Evolutionary conservation across 2,888 invertebrate species (phyloP).

Genomic region (Dilophus febrilis): DNA sequence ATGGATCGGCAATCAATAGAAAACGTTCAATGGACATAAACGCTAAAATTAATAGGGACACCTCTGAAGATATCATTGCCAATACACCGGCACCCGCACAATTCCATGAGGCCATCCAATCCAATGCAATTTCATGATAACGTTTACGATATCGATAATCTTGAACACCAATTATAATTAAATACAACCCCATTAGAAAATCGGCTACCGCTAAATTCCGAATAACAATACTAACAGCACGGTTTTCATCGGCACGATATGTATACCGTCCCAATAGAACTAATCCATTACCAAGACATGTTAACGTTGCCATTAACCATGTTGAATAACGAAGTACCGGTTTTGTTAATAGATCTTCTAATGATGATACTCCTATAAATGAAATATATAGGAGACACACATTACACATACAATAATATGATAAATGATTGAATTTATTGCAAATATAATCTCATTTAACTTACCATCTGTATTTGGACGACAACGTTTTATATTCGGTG

Average conservation of each 20-base stretch:
- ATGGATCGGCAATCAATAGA: constrained; percentile 41
- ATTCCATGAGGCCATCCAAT: constrained; percentile 48
- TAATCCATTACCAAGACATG: constrained; percentile 41
- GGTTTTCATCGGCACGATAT: constrained; percentile 42
- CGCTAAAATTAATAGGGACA: constrained; percentile 47
- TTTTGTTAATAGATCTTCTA: constrained; percentile 38
- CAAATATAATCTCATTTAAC: constrained; percentile 3
- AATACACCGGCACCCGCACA: constrained; percentile 43
- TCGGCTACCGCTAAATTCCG: constrained; percentile 49
- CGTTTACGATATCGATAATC: constrained; percentile 39
- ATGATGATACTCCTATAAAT: constrained; percentile 41
- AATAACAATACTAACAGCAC: constrained; percentile 42
- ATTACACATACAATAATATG: too few species aligned
- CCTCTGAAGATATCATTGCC: constrained; percentile 50
- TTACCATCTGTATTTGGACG: constrained; percentile 42
- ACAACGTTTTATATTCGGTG: constrained; percentile 38
- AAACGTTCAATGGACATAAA: constrained; percentile 54
- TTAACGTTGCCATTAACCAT: constrained; percentile 43
- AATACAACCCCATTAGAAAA: constrained; percentile 49
- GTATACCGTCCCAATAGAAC: constrained; percentile 44
- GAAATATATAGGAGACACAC: constrained; percentile 7
- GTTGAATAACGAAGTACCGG: constrained; percentile 39
- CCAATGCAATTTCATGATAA: constrained; percentile 38
- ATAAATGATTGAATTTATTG: too few species aligned
- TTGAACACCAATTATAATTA: constrained; percentile 41